phyloP scores from a whole-genome alignment of 2,888 invertebrate species.

The Lepidochitona cinerea region DNA sequence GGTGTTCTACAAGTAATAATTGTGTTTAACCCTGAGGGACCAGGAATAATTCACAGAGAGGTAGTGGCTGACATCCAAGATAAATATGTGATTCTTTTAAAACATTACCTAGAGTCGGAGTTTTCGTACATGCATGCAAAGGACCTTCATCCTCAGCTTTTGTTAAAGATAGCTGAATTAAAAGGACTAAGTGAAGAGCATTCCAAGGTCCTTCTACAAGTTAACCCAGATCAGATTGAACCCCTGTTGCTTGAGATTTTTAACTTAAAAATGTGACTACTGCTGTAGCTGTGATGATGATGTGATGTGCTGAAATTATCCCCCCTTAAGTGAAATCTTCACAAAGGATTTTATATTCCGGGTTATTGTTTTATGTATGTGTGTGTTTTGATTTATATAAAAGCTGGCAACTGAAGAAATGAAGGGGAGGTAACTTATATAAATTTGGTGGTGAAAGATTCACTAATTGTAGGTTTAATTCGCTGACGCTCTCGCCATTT shows the following conservation, averaged over 20 bases:
- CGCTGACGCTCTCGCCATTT: no score
- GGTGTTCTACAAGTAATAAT: constrained; percentile 92
- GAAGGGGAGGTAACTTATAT: no score
- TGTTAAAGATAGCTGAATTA: constrained; percentile 90
- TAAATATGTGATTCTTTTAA: constrained; percentile 72
- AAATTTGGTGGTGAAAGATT: no score
- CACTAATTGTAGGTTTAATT: no score
- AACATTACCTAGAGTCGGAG: constrained; percentile 67
- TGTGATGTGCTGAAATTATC: no score
- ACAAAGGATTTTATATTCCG: no score
- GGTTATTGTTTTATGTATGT: no score
- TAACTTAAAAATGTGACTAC: constrained; percentile 78
- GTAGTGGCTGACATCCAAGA: constrained; percentile 66
- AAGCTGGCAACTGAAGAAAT: no score
- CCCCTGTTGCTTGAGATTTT: constrained; percentile 96
- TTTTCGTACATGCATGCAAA: constrained; percentile 56
- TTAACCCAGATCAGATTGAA: constrained; percentile 91
- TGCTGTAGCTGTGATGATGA: no score
- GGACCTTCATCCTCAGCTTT: constrained; percentile 72
- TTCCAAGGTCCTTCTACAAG: constrained; percentile 92
- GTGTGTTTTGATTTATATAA: no score
- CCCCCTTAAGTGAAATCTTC: no score
- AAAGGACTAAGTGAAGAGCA: constrained; percentile 90
- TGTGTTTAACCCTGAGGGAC: constrained; percentile 88
- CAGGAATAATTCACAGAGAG: constrained; percentile 74